Base-by-base conservation (phyloP, 2,113 vertebrate genomes). In the Otolemur garnettii region DNA sequence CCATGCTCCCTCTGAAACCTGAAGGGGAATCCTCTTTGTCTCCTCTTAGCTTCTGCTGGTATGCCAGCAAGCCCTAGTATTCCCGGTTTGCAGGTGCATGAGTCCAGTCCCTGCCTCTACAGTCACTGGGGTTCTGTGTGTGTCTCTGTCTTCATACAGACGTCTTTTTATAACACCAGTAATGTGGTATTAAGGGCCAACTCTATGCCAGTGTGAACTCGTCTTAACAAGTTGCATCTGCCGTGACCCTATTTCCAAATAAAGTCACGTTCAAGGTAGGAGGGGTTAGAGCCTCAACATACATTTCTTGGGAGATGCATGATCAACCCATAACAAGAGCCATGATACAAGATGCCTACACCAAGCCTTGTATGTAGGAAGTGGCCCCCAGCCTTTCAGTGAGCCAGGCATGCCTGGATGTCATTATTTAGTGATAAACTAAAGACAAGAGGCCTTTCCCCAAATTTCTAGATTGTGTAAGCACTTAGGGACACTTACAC, bases 191-290 rank as follows among this genome's bases (percentile, higher is more conserved):
- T 69, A 83, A 66, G 38, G 3, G 21, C 45, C 2, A 17, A 53
- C 30, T 22, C 35, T 85, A 55, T 33, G 75, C 38, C 42, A 14
- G 13, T 24, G 59, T 71, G 17, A 79, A 50, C 6, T 77, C n/a
- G 69, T 64, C 30, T 60, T 81, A 86, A 57, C 30, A 53, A 60
- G 74, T 91, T 13, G 28, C 14, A 19, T 62, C 77, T 78, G 22
- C 18, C 60, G 62, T 72, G 78, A 78, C 22, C 53, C 59, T 90
- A 10, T 71, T 81, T 92, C 42, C 74, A 94, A 90, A 59, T 78
- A 55, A 79, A 10, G 22, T 45, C n/a, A 87, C 35, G 57, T 80
- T 84, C 77, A 59, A 89, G 72, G 21, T 26, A n/a, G 4, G 26
- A 53, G 18, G 17, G 21, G 2, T 80, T 71, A 59, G 22, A 55